A percentile compares a stretch with the other conserved stretches of the same genome.
Evolutionary conservation across 2,113 vertebrate species (phyloP).

Genomic region (Cyanocitta stelleri): DNA sequence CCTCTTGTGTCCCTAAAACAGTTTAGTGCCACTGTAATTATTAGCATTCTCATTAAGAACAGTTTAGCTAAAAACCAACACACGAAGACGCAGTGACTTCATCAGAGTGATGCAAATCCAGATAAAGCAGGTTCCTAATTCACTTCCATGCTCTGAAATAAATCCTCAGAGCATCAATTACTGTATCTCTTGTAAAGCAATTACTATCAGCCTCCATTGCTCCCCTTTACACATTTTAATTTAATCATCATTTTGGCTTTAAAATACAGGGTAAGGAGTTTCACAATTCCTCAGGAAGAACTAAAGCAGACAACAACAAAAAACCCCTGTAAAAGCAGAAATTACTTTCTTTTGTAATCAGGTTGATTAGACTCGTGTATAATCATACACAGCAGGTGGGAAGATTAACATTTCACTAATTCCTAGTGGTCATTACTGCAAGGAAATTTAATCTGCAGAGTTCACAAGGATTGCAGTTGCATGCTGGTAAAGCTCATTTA

Average conservation of each 20-base stretch:
- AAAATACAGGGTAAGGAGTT: background rate
- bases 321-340: background rate
- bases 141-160: conserved; percentile 58
- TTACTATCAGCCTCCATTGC: conserved; percentile 42
- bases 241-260: conserved; percentile 63
- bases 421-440: conserved; percentile 56
- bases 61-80: conserved; percentile 60
- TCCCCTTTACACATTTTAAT: conserved; percentile 44
- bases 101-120: conserved; percentile 51
- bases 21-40: conserved; percentile 32
- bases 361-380: conserved; percentile 57
- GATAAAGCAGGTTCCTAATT: conserved; percentile 59
- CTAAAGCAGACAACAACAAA: background rate
- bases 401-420: conserved; percentile 62
- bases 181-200: conserved; percentile 54
- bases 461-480: background rate
- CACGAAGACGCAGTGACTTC: conserved; percentile 32
- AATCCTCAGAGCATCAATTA: conserved; percentile 70
- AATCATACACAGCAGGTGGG: conserved; percentile 47
- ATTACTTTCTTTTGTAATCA: conserved; percentile 47
- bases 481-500: conserved; percentile 15
- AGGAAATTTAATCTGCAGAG: conserved; percentile 30
- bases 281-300: background rate
- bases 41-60: conserved; percentile 67
- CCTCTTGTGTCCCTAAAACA: conserved; percentile 35